Evolutionary conservation across 2,113 vertebrate genomes (phyloP), one percentile per base, ranked within the genome.

Genomic region (Phylloscopus trochiloides): DNA sequence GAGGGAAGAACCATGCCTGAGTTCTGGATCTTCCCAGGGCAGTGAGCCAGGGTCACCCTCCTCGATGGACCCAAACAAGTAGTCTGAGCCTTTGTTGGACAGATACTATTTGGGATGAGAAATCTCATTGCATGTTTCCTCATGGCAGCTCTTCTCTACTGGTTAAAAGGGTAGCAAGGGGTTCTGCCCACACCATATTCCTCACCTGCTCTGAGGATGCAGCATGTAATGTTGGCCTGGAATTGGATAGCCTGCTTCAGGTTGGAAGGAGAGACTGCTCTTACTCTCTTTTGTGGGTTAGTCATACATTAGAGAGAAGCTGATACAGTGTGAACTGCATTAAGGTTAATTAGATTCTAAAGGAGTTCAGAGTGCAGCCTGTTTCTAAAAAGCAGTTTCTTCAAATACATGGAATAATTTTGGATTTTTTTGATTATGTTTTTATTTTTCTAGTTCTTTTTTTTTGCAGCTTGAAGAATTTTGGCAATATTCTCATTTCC

Each of bases 301-400:
- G 45, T 68, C 54, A 34, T 91, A n/a, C 58, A 7, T 79, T 57
- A 82, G n/a, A 43, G 70, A 70, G 45, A 88, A 83, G 47, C 45
- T 86, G 94, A 88, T 94, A 82, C 58, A 17, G 40, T 32, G 58
- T 88, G 74, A 90, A 48, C n/a, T 68, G 57, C 82, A 68, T 93
- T 93, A 88, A 86, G 43, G 63, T 86, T 67, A 93, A 94, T 93
- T 91, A 92, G 78, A 48, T 65, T 82, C 66, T 48, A 13, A 79
- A 55, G 65, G 40, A 65, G 21, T 45, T 32, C 9, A 3, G 34
- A 72, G 67, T 59, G 21, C 36, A 65, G 4, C 42, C 52, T 55
- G 7, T 45, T 65, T 92, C 45, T 82, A 26, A 29, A 85, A 93
- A 82, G 40, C 17, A 78, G 29, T 34, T 85, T 59, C 57, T 88